These are phyloP conservation scores for Marmota flaviventris DNA, from an alignment of 2,113 vertebrate species.

Conservation along the genomic window DNA sequence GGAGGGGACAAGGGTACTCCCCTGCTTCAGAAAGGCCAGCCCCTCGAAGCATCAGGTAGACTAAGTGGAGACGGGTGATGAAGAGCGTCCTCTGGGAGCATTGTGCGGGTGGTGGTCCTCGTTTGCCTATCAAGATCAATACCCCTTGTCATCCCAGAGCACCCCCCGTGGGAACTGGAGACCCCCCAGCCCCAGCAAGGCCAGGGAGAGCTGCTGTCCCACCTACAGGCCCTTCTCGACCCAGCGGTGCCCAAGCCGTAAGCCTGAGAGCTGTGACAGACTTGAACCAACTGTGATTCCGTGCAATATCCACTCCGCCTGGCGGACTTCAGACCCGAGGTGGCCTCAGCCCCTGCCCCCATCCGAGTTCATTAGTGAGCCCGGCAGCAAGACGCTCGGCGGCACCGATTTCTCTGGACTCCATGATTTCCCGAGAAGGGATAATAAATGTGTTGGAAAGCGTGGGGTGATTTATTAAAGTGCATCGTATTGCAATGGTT, in stretches of 20 bases:
- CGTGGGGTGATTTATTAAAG: constrained; percentile 80
- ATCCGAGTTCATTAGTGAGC: constrained; percentile 25
- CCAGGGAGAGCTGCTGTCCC: not conserved
- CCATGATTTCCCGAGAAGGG: constrained; percentile 63
- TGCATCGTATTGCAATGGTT: constrained; percentile 82
- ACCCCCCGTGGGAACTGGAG: not conserved
- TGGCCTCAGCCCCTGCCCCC: not conserved
- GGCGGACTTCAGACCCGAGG: not conserved
- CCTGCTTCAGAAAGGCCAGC: not conserved
- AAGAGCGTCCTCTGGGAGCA: not conserved
- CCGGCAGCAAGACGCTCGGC: not conserved
- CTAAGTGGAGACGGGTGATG: fast-evolving
- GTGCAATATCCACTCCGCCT: fast-evolving
- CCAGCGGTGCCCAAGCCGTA: not conserved
- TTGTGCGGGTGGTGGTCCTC: fast-evolving
- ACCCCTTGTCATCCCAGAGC: not conserved
- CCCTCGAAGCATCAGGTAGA: not conserved
- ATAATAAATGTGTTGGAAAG: constrained; percentile 80
- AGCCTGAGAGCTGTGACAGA: not conserved
- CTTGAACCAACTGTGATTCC: not conserved
- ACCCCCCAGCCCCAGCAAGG: not conserved
- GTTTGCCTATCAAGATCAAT: no score
- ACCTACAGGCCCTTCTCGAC: not conserved
- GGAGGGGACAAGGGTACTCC: not conserved
- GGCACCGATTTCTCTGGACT: constrained; percentile 57